Base-by-base conservation (phyloP, 2,888 invertebrate species). In the Ryuthela nishihirai region DNA sequence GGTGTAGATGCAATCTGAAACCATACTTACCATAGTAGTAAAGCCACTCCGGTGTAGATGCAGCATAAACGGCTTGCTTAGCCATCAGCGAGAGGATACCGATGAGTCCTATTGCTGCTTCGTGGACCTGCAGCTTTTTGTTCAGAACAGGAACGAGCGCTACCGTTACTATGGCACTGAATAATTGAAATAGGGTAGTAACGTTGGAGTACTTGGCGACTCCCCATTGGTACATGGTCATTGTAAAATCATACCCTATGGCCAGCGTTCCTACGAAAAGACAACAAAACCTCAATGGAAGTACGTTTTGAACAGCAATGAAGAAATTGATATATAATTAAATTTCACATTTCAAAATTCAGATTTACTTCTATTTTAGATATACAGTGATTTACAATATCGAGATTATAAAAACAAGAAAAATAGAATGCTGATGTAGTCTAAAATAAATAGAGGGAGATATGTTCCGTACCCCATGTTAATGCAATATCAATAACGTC, bases 171-270 rank as follows among this genome's bases (percentile, higher is more conserved):
- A 23, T 9, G 7, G 52, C 55, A 15, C 52, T 48, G 4, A 62
- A 1, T 10, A 55, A 15, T 18, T 48, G 47, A 45, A 62, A 55
- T 4, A 41, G 12, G 4, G 48, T 40, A 1, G 52, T 50, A 0
- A 48, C 39, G 40, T 55, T 55, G 2, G 61, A 54, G 17, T 52
- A 56, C 2, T 50, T 34, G 0, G 39, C 25, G 15, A 55, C 53
- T 4, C 43, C 41, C 62, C 62, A 62, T n/a, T 62, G 55, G 38
- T 54, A 62, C 23, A 47, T 41, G 15, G 39, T 47, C 10, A 52
- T n/a, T 1, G 62, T 53, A 25, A 48, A 62, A 2, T 50, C 39
- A 41, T 53, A 62, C 0, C 43, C 52, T 15, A 62, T 53, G 4
- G 44, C 18, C 24, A 62, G 3, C 0, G 62, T 52, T 5, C 62